Evolutionary conservation across 2,113 vertebrate genomes (phyloP), one percentile per base, ranked within the genome.

Genomic region (Procapra przewalskii): DNA sequence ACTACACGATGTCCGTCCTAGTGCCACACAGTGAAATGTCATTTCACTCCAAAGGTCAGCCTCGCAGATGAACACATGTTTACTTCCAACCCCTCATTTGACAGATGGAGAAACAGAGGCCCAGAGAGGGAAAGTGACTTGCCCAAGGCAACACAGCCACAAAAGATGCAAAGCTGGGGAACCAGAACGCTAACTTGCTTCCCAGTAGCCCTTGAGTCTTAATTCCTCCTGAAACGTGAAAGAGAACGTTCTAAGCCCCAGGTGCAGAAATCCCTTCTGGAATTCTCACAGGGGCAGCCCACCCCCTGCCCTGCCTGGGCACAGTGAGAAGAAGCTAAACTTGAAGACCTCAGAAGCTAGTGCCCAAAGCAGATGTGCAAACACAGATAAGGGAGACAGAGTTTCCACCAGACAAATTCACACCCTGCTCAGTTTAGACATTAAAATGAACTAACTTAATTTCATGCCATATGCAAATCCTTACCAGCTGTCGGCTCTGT

Each of bases 391-490:
- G 95, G 94, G 93, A 97, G 91, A 90, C 79, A 5, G 50, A 85
- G 87, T 89, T 94, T 88, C 85, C 96, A 10, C 88, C 95, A 92
- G 96, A 48, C 94, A 80, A 82, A 97, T 88, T 62, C 80, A 5
- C n/a, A 40, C 96, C 93, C 94, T 50, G 96, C 96, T 60, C 97
- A 17, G 97, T 97, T 96, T 82, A 98, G 98, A 98, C 96, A 92
- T 93, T 97, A 97, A 98, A 98, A 97, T 67, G 94, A 97, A 96
- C 95, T 97, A 91, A 79, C 96, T 98, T 97, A 77, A 98, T 97
- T 98, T 98, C 97, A 91, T 97, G 98, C 97, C 98, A 86, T 83
- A 92, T 97, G 97, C 97, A 98, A 98, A 98, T 96, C 94, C 96
- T 93, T 55, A 25, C 97, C 98, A 98, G 98, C 98, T 98, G 98